These are phyloP conservation scores for Rhegmatorhina hoffmannsi DNA, from an alignment of 2,113 vertebrate species.

Conservation along the genomic window DNA sequence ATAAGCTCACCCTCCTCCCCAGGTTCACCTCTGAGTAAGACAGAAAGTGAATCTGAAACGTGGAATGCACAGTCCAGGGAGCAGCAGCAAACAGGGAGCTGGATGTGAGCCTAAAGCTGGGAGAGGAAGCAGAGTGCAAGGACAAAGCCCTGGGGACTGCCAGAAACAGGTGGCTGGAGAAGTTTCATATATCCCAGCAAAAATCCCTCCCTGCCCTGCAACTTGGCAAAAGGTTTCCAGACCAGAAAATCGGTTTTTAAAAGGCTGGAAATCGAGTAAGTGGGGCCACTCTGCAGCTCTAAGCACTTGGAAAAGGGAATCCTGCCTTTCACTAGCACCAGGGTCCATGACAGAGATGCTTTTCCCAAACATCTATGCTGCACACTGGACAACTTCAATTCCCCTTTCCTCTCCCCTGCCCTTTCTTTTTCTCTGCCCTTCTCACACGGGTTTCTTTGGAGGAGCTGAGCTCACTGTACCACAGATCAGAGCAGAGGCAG, in stretches of 20 bases:
- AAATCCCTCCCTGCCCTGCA: not conserved
- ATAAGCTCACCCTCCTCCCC: not conserved
- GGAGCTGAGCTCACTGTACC: not conserved
- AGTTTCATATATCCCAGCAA: not conserved
- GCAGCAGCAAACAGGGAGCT: not conserved
- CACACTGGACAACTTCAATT: not conserved
- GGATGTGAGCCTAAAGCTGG: not conserved
- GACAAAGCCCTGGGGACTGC: not conserved
- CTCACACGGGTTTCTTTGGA: not conserved
- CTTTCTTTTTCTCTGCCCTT: not conserved
- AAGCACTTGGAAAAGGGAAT: not conserved
- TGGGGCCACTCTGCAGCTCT: not conserved
- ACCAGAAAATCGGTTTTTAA: not conserved
- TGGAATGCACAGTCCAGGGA: not conserved
- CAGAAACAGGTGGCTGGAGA: constrained; percentile 21
- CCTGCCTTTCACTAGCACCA: not conserved
- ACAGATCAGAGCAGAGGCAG: not conserved
- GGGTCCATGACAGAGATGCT: not conserved
- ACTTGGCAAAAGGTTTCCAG: not conserved
- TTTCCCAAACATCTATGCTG: not conserved
- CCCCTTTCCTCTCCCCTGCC: not conserved
- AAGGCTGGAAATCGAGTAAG: not conserved
- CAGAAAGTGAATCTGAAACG: not conserved
- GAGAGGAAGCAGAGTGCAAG: constrained; percentile 1
- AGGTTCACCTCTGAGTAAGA: not conserved